Evolutionary conservation across 2,113 vertebrate genomes (phyloP).

Genomic region (Gopherus evgoodei): DNA sequence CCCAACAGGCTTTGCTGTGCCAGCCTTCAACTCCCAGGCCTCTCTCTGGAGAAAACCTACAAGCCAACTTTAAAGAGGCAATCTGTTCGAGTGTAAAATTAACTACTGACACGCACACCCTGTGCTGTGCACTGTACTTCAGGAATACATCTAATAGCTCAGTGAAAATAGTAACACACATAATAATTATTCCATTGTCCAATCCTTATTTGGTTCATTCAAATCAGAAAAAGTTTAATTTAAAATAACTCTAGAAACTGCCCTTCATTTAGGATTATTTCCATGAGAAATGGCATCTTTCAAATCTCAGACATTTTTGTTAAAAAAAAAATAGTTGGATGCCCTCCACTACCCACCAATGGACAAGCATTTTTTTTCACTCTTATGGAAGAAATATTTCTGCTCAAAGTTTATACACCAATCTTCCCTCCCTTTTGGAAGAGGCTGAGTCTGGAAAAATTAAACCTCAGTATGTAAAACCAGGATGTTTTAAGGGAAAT

Average conservation of each 20-base stretch:
- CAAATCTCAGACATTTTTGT: conserved; percentile 29
- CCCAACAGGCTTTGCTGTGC: not conserved
- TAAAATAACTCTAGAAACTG: not conserved
- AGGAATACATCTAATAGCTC: not conserved
- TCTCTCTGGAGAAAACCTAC: not conserved
- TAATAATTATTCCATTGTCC: conserved; percentile 14
- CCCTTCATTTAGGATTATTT: not conserved
- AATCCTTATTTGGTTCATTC: not conserved
- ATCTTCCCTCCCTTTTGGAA: not conserved
- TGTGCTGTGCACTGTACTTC: not conserved
- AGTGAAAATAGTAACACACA: not conserved
- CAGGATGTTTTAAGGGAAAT: not conserved
- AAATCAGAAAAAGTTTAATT: conserved; percentile 3
- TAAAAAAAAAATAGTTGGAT: conserved; percentile 10
- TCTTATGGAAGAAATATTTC: conserved; percentile 50
- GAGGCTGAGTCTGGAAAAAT: not conserved
- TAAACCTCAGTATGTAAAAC: not conserved
- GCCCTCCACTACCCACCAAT: conserved; percentile 15
- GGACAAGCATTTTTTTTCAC: conserved; percentile 46
- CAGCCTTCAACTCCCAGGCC: not conserved
- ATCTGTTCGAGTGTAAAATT: not conserved
- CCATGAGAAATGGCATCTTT: not conserved
- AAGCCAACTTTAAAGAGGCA: not conserved
- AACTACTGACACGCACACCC: not conserved
- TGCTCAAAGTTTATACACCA: conserved; percentile 61